Evolutionary conservation across 2,888 invertebrate species (phyloP).

Genomic region (Micoletzkya japonica): DNA sequence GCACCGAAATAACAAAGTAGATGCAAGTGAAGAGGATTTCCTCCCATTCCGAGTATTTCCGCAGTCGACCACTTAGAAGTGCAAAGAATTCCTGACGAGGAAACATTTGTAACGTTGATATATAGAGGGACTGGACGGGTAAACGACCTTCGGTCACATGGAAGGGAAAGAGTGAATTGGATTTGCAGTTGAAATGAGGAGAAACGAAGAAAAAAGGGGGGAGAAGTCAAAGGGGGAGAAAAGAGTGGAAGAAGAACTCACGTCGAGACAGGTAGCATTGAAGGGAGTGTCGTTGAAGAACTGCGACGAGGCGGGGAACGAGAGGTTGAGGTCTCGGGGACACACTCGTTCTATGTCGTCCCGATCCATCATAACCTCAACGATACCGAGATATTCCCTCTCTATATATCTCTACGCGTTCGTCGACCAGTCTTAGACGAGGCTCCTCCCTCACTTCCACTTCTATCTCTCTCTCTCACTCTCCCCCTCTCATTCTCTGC

Average conservation of each 20-base stretch:
- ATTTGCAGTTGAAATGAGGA: background rate
- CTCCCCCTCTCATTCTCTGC: too few relatives aligned
- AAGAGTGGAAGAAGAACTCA: background rate
- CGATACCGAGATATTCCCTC: background rate
- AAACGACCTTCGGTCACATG: constrained; percentile 33
- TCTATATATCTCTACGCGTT: too few relatives aligned
- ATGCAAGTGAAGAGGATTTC: constrained; percentile 54
- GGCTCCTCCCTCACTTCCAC: too few relatives aligned
- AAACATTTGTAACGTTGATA: constrained; percentile 24
- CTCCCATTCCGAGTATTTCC: constrained; percentile 56
- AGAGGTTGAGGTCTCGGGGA: constrained; percentile 47
- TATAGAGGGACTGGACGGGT: constrained; percentile 30
- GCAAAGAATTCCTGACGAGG: constrained; percentile 50
- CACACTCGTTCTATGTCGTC: constrained; percentile 55
- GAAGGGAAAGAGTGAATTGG: background rate
- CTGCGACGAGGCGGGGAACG: constrained; percentile 33
- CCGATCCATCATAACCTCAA: constrained; percentile 47
- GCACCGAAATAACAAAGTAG: constrained; percentile 57
- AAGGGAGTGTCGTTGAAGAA: background rate
- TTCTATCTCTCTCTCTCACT: too few relatives aligned
- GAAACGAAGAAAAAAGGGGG: background rate
- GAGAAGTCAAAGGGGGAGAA: background rate
- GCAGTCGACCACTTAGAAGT: constrained; percentile 49
- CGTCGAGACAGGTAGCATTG: constrained; percentile 12
- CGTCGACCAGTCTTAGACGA: too few relatives aligned